These are phyloP conservation scores for Apantesis nais DNA, from an alignment of 2,888 invertebrate genomes.

Conservation along the genomic window DNA sequence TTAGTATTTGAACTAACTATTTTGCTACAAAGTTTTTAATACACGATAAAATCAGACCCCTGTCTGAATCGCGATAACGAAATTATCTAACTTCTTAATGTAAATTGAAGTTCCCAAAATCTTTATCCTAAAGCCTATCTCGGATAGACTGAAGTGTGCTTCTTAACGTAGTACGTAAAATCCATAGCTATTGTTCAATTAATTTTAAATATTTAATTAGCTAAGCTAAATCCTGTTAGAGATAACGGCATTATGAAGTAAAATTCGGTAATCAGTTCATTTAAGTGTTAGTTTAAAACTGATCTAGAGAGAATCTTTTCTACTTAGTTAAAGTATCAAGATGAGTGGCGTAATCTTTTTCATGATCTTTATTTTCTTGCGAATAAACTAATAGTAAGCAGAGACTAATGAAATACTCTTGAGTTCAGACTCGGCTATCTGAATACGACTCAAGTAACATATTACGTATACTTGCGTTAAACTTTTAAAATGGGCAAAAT, in stretches of 20 bases:
- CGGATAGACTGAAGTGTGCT: background rate
- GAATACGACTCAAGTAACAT: no score
- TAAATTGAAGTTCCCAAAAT: constrained; percentile 37
- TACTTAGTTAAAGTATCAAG: background rate
- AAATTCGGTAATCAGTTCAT: constrained; percentile 4
- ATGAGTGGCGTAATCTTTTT: background rate
- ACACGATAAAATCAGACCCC: constrained; percentile 33
- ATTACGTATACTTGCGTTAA: no score
- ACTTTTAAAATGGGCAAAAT: no score
- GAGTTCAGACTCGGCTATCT: no score
- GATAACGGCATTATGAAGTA: background rate
- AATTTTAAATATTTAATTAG: constrained; percentile 2
- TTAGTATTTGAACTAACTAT: constrained; percentile 35
- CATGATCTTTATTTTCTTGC: background rate
- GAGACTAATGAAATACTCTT: background rate
- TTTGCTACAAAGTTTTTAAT: constrained; percentile 35
- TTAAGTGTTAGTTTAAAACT: background rate
- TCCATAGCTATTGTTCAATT: constrained; percentile 6
- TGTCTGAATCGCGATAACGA: constrained; percentile 37
- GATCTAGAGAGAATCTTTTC: background rate
- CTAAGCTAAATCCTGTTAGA: background rate
- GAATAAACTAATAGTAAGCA: background rate
- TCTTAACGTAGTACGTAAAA: constrained; percentile 18
- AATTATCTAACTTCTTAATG: constrained; percentile 42
- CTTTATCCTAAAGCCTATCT: constrained; percentile 18